phyloP scores from a whole-genome alignment of 2,113 vertebrate species.

The Rhinopomastus cyanomelas region DNA sequence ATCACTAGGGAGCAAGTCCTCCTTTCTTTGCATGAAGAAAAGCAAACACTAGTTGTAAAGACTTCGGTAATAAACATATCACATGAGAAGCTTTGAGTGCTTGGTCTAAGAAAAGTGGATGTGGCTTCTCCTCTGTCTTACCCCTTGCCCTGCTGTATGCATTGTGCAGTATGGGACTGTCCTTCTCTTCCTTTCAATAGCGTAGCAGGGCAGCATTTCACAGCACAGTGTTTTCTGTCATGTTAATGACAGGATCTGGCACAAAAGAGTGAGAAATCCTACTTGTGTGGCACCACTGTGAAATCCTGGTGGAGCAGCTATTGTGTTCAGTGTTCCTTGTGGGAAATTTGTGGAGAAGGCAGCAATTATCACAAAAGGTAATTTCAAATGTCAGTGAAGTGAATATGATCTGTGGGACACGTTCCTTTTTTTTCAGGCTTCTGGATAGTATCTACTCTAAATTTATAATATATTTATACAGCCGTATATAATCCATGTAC shows the following conservation, averaged over 20 bases:
- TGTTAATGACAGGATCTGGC: background rate
- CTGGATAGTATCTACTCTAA: background rate
- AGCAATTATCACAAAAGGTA: background rate
- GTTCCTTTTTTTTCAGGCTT: background rate
- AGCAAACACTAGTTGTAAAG: slow-evolving; percentile 2
- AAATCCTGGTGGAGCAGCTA: background rate
- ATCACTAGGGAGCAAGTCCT: background rate
- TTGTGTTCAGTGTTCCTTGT: background rate
- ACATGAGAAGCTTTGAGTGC: background rate
- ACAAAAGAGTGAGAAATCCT: background rate
- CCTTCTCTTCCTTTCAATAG: background rate
- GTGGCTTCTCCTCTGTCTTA: background rate
- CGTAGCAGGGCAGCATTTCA: accelerated
- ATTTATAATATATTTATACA: background rate
- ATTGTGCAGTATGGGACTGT: background rate
- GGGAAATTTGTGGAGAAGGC: background rate
- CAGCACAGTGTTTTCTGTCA: background rate
- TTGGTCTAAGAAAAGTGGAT: background rate
- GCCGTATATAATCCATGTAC: background rate
- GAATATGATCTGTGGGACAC: background rate
- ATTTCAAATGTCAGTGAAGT: background rate
- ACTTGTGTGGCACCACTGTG: background rate
- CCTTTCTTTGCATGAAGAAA: slow-evolving; percentile 24
- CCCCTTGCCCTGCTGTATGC: background rate
- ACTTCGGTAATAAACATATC: background rate